Evolutionary conservation across 1,140 invertebrate species (phyloP), one percentile per base, ranked within the genome.

Genomic region (Riptortus pedestris): DNA sequence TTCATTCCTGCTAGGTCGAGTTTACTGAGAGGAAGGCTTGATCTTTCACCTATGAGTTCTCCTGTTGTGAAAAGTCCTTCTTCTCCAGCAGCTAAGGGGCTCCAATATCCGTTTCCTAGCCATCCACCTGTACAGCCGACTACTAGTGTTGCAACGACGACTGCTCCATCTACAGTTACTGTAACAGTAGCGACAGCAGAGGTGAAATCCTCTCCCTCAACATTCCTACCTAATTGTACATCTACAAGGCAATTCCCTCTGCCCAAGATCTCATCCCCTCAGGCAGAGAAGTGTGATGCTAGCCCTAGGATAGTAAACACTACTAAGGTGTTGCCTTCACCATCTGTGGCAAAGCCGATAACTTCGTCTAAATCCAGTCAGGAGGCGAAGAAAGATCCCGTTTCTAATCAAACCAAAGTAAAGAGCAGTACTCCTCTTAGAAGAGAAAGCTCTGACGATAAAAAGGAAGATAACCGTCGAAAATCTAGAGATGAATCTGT

Each of bases 101-200:
- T 89, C 29, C 86, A 90, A 70, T 90, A 90, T 76, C 87, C 88
- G 24, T 90, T 90, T 77, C 87, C 87, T 70, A 84, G 82, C 74
- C 84, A 85, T 77, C 85, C 85, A 70, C 82, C 83, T 66, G 66
- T 69, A 7, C 66, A 67, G 64, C 70, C 71, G 62, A 63, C 65
- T 63, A 67, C 69, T 9, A 64, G 67, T 63, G 62, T 65, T 18
- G 65, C 64, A 2, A 68, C 67, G 9, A 33, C 67, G 5, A 60
- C 67, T 1, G 27, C 68, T 16, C 45, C 65, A n/a, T 60, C 66
- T 26, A 63, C 67, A n/a, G 47, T 67, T 29, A 28, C 69, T 11
- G 43, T 63, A 12, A 62, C 64, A 12, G 58, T 65, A 27, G 28
- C 67, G 28, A 33, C 60, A 14, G 47, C 59, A 28, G 59, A 48